Base-by-base conservation (phyloP, 2,113 vertebrate species). In the Accipiter virgatus region DNA sequence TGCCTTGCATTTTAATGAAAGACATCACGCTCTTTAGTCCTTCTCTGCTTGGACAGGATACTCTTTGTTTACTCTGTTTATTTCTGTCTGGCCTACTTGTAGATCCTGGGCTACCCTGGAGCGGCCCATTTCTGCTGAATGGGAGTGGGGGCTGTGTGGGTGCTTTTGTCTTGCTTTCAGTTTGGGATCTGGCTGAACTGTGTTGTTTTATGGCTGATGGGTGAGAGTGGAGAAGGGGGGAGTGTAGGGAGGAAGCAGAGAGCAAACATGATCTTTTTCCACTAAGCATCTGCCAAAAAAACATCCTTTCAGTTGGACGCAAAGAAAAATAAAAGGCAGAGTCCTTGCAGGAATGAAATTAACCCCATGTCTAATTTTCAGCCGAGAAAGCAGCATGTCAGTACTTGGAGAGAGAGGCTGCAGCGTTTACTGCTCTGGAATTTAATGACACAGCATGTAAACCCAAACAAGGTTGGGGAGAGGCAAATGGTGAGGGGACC, bases 1-100 rank as follows among this genome's bases (percentile, higher is more conserved):
- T 97, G 98, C 98, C 98, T 98, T 98, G 98, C 98, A 99, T 99
- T 98, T 98, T 98, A 99, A 98, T 98, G 98, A 98, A 98, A 96
- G 95, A 88, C 98, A 96, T 96, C 92, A 78, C 97, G 98, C 98
- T 98, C 83, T 95, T 97, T 96, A 98, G 98, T 96, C 97, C 97
- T 96, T 98, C 91, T 96, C 97, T 68, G 88, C 97, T 77, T 88
- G 98, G 98, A 98, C 98, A 99, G 97, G 97, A 97, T 97, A 95
- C 95, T 96, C 98, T 98, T 99, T 99, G 98, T 98, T 97, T 98
- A 98, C 86, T 75, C 13, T 95, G 85, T 98, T 97, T 97, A 82
- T 95, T 97, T 92, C 97, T 97, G 98, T 97, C 97, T 98, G 98
- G 85, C 83, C 97, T 97, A 97, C 95, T 97, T 97, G 96, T 95